Evolutionary conservation across 2,888 invertebrate species (phyloP).

Genomic region (Drosophila suboccidentalis): DNA sequence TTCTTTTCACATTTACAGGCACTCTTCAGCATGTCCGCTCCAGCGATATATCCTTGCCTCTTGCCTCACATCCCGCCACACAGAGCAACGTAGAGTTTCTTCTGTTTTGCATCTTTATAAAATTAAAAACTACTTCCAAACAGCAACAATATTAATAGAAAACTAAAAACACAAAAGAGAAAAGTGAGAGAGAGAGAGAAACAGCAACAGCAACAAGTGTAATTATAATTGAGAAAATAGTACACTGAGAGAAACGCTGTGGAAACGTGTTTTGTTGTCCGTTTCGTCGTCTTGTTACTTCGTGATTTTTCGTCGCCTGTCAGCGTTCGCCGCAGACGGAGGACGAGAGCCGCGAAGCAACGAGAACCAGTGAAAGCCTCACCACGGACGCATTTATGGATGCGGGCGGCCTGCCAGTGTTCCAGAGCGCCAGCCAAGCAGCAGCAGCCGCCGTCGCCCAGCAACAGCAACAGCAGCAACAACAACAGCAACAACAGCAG

Average conservation of each 20-base stretch:
- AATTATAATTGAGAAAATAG: constrained; percentile 9
- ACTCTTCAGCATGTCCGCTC: constrained; percentile 33
- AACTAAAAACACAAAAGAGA: constrained; percentile 2
- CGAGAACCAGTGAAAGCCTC: constrained; percentile 74
- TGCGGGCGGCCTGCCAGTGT: constrained; percentile 86
- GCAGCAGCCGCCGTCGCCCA: constrained; percentile 83
- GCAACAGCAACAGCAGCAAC: constrained; percentile 86
- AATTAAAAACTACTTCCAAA: neutral
- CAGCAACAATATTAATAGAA: neutral
- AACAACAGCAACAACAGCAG: constrained; percentile 83
- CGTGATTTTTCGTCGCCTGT: constrained; percentile 75
- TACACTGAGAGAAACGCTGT: constrained; percentile 38
- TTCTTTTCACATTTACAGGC: constrained; percentile 24
- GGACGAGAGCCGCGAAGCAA: constrained; percentile 77
- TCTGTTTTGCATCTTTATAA: constrained; percentile 18
- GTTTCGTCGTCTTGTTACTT: constrained; percentile 73
- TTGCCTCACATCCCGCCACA: constrained; percentile 62
- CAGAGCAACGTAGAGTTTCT: constrained; percentile 44
- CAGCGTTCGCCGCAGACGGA: constrained; percentile 74
- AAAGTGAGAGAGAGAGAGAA: neutral
- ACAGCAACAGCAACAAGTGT: constrained; percentile 20
- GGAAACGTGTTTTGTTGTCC: constrained; percentile 31
- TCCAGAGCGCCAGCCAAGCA: constrained; percentile 86
- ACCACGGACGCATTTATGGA: constrained; percentile 85
- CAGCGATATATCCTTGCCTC: constrained; percentile 28